Conservation (phyloP, 2,888 invertebrate species). For the Thymelicus sylvestris region DNA sequence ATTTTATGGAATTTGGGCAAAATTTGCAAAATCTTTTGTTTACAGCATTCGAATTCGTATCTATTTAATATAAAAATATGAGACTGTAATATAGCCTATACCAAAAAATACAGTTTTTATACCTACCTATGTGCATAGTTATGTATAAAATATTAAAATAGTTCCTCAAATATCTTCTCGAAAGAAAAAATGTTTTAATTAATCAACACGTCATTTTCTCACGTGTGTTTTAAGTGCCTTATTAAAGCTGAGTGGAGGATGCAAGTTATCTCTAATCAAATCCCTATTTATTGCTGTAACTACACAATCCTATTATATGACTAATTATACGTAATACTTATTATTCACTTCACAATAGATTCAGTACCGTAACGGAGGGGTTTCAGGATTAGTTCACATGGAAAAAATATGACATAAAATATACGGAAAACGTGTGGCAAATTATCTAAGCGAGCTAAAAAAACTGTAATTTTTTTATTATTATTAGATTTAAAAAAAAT, state of each 20-base stretch:
- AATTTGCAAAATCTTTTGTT: too few relatives aligned
- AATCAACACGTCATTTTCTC: conserved; percentile 25
- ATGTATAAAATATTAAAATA: too few relatives aligned
- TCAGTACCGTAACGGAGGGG: conserved; percentile 12
- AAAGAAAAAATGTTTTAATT: neutral
- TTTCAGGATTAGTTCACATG: neutral
- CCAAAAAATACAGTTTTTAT: too few relatives aligned
- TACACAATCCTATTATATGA: conserved; percentile 32
- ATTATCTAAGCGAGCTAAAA: neutral
- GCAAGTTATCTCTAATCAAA: conserved; percentile 29
- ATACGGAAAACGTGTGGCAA: neutral
- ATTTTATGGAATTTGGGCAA: too few relatives aligned
- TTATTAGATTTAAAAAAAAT: neutral
- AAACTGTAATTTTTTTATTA: neutral
- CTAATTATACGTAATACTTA: conserved; percentile 24
- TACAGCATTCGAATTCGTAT: too few relatives aligned
- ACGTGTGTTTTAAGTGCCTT: conserved; percentile 26
- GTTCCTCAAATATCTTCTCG: too few relatives aligned
- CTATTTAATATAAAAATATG: too few relatives aligned
- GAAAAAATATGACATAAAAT: too few relatives aligned
- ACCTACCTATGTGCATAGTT: too few relatives aligned
- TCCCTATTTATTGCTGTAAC: conserved; percentile 23
- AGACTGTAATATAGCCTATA: too few relatives aligned
- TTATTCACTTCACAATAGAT: conserved; percentile 18
- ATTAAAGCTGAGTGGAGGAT: conserved; percentile 30